phyloP scores from a whole-genome alignment of 1,140 invertebrate species.

The Drosophila triauraria region DNA sequence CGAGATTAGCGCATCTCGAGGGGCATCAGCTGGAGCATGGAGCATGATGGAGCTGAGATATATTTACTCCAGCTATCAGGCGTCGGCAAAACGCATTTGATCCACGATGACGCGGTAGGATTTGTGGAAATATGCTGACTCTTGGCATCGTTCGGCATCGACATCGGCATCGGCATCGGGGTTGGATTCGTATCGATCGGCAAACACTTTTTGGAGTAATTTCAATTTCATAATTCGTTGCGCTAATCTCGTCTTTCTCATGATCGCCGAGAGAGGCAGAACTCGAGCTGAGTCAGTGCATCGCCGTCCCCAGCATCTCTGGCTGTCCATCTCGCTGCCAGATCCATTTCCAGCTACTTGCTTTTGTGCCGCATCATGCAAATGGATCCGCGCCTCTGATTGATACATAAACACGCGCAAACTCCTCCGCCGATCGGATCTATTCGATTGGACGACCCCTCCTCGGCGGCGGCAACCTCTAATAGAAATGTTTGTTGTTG shows the following conservation, averaged over 20 bases:
- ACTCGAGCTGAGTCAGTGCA: constrained; percentile 34
- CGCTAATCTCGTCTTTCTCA: constrained; percentile 80
- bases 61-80: constrained; percentile 57
- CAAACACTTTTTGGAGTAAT: constrained; percentile 83
- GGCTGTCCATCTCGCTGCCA: constrained; percentile 29
- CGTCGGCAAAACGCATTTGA: constrained; percentile 75
- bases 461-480: constrained; percentile 47
- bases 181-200: constrained; percentile 66
- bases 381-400: constrained; percentile 75
- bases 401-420: constrained; percentile 81
- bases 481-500: constrained; percentile 64
- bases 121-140: constrained; percentile 72
- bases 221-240: constrained; percentile 84
- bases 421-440: constrained; percentile 57
- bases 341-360: constrained; percentile 66
- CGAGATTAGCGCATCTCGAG: constrained; percentile 76
- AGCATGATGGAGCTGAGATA: constrained; percentile 25
- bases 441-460: constrained; percentile 10
- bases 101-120: constrained; percentile 68
- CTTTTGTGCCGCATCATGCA: constrained; percentile 76
- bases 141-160: constrained; percentile 30
- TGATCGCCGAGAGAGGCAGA: constrained; percentile 54
- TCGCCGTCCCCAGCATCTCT: constrained; percentile 4
- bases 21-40: constrained; percentile 23
- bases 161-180: neutral